A percentile compares a stretch with the other conserved stretches of the same genome.
Conservation (phyloP, 2,113 vertebrate genomes). For the Indicator maculatus region DNA sequence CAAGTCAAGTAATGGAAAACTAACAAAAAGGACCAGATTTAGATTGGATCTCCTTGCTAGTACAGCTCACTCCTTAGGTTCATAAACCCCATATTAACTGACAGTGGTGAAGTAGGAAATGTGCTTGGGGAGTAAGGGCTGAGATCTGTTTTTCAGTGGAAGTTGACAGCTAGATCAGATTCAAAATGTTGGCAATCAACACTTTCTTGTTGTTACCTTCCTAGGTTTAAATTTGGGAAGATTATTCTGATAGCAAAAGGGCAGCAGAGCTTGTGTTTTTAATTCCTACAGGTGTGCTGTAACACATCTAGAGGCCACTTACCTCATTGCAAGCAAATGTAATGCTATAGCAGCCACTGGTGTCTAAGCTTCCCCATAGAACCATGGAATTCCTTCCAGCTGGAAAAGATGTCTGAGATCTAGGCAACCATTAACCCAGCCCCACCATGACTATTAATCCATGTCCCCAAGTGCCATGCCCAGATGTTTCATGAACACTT, state of each 20-base stretch:
- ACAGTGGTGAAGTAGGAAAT: fast-evolving
- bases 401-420: no score
- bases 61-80: neutral
- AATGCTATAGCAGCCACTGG: neutral
- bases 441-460: no score
- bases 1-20: neutral
- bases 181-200: neutral
- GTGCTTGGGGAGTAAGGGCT: neutral
- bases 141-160: neutral
- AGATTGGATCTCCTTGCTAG: neutral
- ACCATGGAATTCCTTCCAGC: neutral
- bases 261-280: neutral
- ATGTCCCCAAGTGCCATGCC: no score
- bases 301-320: fast-evolving
- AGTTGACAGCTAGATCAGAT: neutral
- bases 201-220: neutral
- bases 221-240: neutral
- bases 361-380: neutral
- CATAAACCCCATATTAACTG: neutral
- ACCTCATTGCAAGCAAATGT: neutral
- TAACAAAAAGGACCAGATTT: neutral
- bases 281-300: neutral
- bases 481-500: no score
- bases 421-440: no score
- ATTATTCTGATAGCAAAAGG: neutral